phyloP scores from a whole-genome alignment of 2,797 vertebrate genomes.

The Chrysocyon brachyurus region DNA sequence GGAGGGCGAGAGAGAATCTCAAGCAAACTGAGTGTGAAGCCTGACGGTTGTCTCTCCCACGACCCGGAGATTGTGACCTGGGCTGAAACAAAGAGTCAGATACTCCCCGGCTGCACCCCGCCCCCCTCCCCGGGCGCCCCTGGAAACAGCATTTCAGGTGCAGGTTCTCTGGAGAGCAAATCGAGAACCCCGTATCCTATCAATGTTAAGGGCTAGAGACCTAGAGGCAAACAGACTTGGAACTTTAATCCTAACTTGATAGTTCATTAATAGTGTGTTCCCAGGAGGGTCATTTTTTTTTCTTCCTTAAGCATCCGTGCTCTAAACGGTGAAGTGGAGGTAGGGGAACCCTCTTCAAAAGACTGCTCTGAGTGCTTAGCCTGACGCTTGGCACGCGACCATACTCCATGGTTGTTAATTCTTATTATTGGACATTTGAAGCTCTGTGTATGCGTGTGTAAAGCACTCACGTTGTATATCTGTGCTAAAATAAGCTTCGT shows the following conservation, averaged over 20 bases:
- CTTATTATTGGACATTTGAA: background rate
- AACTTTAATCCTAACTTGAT: background rate
- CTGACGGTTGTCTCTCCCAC: background rate
- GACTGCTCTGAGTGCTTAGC: background rate
- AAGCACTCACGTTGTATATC: background rate
- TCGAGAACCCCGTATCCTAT: background rate
- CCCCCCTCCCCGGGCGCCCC: background rate
- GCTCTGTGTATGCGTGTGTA: background rate
- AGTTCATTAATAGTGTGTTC: background rate
- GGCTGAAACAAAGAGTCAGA: background rate
- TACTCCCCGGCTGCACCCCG: background rate
- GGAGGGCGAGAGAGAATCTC: background rate
- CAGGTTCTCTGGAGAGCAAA: background rate
- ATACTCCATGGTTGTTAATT: background rate
- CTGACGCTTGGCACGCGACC: rapidly evolving
- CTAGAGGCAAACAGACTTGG: background rate
- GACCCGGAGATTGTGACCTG: background rate
- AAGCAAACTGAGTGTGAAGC: too few species aligned
- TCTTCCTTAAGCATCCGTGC: background rate
- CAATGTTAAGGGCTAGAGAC: background rate
- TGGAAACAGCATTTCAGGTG: background rate
- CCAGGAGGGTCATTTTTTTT: background rate
- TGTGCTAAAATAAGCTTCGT: background rate
- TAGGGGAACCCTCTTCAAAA: background rate
- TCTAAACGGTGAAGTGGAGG: background rate